A percentile compares a stretch with the other conserved stretches of the same genome.
phyloP scores from a whole-genome alignment of 2,888 invertebrate genomes.

The Carpatolechia fugitivella region DNA sequence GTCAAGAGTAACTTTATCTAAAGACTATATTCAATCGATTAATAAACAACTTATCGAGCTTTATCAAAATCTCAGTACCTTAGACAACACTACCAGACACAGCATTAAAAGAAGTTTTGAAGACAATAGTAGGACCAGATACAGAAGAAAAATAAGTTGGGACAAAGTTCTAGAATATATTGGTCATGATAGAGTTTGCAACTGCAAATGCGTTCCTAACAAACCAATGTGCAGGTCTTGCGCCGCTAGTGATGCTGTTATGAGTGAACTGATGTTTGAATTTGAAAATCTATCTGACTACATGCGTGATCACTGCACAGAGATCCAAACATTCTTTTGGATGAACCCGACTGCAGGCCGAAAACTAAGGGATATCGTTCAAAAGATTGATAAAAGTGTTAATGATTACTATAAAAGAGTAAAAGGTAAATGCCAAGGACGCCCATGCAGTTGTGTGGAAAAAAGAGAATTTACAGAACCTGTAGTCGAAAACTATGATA shows the following conservation, averaged over 20 bases:
- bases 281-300: constrained; percentile 55
- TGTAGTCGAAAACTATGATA: constrained; percentile 11
- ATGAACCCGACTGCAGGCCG: constrained; percentile 61
- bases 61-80: constrained; percentile 31
- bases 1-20: constrained; percentile 40
- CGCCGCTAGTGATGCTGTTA: constrained; percentile 58
- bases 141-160: constrained; percentile 40
- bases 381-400: constrained; percentile 49
- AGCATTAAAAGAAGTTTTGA: constrained; percentile 6
- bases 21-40: constrained; percentile 47
- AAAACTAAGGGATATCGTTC: constrained; percentile 52
- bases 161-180: constrained; percentile 45
- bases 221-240: constrained; percentile 57
- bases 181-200: constrained; percentile 46
- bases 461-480: constrained; percentile 34
- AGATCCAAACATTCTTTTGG: constrained; percentile 63
- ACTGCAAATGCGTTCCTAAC: constrained; percentile 52
- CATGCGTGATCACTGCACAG: constrained; percentile 61
- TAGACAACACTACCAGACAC: constrained; percentile 18
- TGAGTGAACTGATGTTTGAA: constrained; percentile 58
- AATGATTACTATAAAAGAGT: constrained; percentile 57
- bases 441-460: constrained; percentile 51
- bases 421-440: constrained; percentile 56
- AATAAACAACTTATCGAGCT: constrained; percentile 44
- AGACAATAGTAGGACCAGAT: neutral